phyloP scores from a whole-genome alignment of 2,797 vertebrate species.

The Gila robusta region DNA sequence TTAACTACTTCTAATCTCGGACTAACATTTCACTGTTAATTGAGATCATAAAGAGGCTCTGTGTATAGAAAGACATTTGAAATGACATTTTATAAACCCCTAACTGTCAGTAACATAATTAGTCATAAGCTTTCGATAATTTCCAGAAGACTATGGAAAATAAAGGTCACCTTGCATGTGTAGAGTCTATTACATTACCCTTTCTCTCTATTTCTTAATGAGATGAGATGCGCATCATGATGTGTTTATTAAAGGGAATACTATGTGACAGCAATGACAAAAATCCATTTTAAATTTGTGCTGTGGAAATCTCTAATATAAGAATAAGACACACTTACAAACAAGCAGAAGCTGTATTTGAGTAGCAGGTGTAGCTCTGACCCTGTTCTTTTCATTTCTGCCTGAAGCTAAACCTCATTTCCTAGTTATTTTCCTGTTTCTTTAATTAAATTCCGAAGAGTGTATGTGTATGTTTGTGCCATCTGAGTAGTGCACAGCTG shows the following conservation, averaged over 20 bases:
- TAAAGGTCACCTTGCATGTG: conserved; percentile 24
- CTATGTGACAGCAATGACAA: conserved; percentile 59
- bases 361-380: conserved; percentile 60
- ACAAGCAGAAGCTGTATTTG: conserved; percentile 49
- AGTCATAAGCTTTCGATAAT: conserved; percentile 26
- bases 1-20: conserved; percentile 34
- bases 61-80: conserved; percentile 18
- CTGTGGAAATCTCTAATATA: conserved; percentile 68
- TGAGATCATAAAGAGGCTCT: conserved; percentile 28
- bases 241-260: conserved; percentile 41
- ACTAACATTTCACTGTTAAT: conserved; percentile 44
- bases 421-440: conserved; percentile 50
- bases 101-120: conserved; percentile 26
- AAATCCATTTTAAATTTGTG: conserved; percentile 77
- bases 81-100: conserved; percentile 30
- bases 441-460: conserved; percentile 49
- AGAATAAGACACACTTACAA: conserved; percentile 71
- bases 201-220: neutral
- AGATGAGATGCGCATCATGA: conserved; percentile 22
- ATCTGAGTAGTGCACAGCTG: conserved; percentile 47
- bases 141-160: conserved; percentile 22
- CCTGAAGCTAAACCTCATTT: conserved; percentile 57
- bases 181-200: conserved; percentile 11
- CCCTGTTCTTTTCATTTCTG: conserved; percentile 53
- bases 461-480: conserved; percentile 34